Base-by-base conservation (phyloP, 2,113 vertebrate species). In the Albula glossodonta region DNA sequence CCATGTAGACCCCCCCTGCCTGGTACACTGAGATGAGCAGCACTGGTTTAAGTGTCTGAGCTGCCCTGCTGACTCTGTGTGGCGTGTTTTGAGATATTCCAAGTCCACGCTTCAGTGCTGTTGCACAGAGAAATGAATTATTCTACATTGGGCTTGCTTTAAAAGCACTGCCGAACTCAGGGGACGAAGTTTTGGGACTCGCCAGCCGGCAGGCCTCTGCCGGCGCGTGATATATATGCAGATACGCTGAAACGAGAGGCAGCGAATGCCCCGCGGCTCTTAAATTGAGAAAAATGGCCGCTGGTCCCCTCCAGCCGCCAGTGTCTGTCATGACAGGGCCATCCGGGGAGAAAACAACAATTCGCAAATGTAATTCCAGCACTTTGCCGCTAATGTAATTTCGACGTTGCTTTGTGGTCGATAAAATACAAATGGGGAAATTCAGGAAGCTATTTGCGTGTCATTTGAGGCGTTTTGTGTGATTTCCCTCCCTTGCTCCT, bases 381-480 rank as follows among this genome's bases (percentile, higher is more conserved):
- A 70, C 63, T 70, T 70, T n/a, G 22, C 63, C 19, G 22, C 49
- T 60, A 19, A 63, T 83, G 63, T n/a, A 60, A 57, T 83, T 66
- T 83, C 82, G 66, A 66, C 63, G 66, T 83, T 66, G 56, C 82
- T 50, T 57, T 83, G 56, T 50, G 12, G 57, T 60, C 56, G 41
- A 66, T 83, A 83, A 83, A 63, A 25, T 41, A 25, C 56, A 19
- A 83, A 66, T 41, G 41, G 53, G 82, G 49, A 50, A 83, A 83
- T 83, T 83, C 41, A 63, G 49, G 66, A 83, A 83, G 82, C 60
- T 31, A n/a, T 83, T 83, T 66, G 56, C 49, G 82, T 66, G 41
- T 48, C 53, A 22, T 66, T 63, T 60, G 31, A 63, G 31, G 48
- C 63, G 17, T 70, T 70, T 70, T 70, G n/a, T n/a, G 63, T 70